These are phyloP conservation scores for Neodiprion pinetum DNA, from an alignment of 1,140 invertebrate species.

Conservation along the genomic window DNA sequence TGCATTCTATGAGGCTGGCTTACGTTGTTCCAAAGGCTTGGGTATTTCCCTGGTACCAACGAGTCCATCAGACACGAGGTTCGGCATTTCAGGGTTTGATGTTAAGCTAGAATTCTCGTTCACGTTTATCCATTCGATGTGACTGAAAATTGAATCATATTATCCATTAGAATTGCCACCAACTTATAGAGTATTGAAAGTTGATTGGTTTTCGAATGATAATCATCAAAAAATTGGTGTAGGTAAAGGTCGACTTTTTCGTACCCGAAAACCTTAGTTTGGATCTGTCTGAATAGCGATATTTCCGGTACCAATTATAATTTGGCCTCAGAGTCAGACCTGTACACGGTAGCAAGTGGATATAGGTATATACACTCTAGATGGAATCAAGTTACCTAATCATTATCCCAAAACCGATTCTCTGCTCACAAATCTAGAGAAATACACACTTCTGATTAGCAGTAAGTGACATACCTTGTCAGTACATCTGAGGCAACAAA, in stretches of 20 bases:
- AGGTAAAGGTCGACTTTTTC: too few species aligned
- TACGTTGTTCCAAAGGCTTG: constrained; percentile 35
- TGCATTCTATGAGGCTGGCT: constrained; percentile 25
- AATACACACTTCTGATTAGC: too few species aligned
- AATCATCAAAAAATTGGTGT: constrained; percentile 10
- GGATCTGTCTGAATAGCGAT: too few species aligned
- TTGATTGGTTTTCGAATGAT: constrained; percentile 23
- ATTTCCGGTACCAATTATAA: too few species aligned
- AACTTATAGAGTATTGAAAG: constrained; percentile 11
- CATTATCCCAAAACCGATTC: too few species aligned
- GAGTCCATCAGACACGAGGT: constrained; percentile 30
- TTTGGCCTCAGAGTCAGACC: too few species aligned
- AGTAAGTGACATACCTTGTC: background rate
- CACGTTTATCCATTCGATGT: background rate
- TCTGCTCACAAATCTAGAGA: too few species aligned
- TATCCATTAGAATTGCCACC: background rate
- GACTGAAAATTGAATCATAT: background rate
- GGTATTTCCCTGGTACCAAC: constrained; percentile 37
- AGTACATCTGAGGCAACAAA: background rate
- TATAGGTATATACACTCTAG: too few species aligned
- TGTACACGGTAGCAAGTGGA: too few species aligned
- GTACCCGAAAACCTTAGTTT: too few species aligned
- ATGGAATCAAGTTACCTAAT: too few species aligned
- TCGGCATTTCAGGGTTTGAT: constrained; percentile 35
- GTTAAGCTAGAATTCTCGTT: constrained; percentile 28